Conservation (phyloP, 2,888 invertebrate species). For the Julus scanicus region DNA sequence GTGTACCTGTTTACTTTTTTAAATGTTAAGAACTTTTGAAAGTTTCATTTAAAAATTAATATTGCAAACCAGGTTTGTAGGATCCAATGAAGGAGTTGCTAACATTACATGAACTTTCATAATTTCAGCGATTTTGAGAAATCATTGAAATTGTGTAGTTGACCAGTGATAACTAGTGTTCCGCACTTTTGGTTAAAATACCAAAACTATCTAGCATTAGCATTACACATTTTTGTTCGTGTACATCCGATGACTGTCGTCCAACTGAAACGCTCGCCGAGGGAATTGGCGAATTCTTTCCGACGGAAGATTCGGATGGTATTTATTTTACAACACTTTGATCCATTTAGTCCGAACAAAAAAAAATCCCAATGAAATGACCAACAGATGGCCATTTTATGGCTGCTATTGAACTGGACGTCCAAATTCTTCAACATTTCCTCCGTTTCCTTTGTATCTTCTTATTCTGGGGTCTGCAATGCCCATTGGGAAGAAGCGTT, state of each 20-base stretch:
- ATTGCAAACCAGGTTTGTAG: too few relatives aligned
- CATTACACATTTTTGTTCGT: not conserved
- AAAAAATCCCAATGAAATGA: not conserved
- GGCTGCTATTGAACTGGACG: not conserved
- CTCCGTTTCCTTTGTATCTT: too few relatives aligned
- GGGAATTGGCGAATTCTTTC: not conserved
- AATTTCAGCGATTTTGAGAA: too few relatives aligned
- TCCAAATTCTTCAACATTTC: not conserved
- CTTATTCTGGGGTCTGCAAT: too few relatives aligned
- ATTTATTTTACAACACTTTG: conserved; percentile 31
- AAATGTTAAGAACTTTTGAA: too few relatives aligned
- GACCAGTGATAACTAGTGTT: too few relatives aligned
- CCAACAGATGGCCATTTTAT: not conserved
- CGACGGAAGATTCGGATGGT: not conserved
- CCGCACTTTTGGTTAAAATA: not conserved
- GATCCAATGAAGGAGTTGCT: too few relatives aligned
- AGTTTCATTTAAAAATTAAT: too few relatives aligned
- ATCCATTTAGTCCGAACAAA: conserved; percentile 21
- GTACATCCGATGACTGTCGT: not conserved
- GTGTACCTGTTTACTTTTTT: too few relatives aligned
- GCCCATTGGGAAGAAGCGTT: too few relatives aligned
- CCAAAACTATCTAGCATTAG: not conserved
- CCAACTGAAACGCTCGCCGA: not conserved
- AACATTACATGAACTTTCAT: too few relatives aligned
- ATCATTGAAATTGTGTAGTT: too few relatives aligned